Conservation (phyloP, 2,888 invertebrate species). For the Epinotia ramella region DNA sequence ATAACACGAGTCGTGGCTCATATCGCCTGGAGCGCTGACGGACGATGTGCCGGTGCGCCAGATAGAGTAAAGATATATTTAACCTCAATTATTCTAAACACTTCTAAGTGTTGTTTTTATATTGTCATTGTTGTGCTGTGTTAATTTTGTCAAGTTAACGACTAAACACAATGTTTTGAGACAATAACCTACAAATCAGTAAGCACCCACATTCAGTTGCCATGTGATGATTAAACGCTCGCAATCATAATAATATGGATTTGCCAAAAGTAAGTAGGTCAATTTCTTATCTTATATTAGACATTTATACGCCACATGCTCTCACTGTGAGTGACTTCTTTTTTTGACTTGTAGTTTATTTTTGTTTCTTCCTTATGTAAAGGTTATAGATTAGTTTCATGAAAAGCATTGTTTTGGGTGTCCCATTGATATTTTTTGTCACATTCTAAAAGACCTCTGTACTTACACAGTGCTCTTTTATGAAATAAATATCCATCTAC, state of each 20-base stretch:
- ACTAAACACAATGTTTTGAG: slow-evolving; percentile 60
- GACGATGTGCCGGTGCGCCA: slow-evolving; percentile 40
- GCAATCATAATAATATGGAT: slow-evolving; percentile 57
- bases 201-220: slow-evolving; percentile 38
- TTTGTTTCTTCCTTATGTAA: slow-evolving; percentile 21
- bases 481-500: background rate
- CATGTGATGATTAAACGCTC: slow-evolving; percentile 41
- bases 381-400: slow-evolving; percentile 7
- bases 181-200: slow-evolving; percentile 60
- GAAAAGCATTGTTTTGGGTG: slow-evolving; percentile 17
- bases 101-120: slow-evolving; percentile 43
- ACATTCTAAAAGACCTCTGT: background rate
- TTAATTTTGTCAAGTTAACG: slow-evolving; percentile 52
- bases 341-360: background rate
- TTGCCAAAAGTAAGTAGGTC: slow-evolving; percentile 64
- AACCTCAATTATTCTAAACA: slow-evolving; percentile 23
- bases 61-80: slow-evolving; percentile 34
- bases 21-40: slow-evolving; percentile 47
- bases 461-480: background rate
- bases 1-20: slow-evolving; percentile 48
- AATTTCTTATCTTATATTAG: slow-evolving; percentile 57
- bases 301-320: slow-evolving; percentile 33
- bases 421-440: slow-evolving; percentile 2
- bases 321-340: slow-evolving; percentile 30
- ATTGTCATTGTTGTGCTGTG: slow-evolving; percentile 47